A percentile compares a stretch with the other conserved stretches of the same genome.
phyloP scores from a whole-genome alignment of 2,888 invertebrate species.

The Deroplatys truncata region DNA sequence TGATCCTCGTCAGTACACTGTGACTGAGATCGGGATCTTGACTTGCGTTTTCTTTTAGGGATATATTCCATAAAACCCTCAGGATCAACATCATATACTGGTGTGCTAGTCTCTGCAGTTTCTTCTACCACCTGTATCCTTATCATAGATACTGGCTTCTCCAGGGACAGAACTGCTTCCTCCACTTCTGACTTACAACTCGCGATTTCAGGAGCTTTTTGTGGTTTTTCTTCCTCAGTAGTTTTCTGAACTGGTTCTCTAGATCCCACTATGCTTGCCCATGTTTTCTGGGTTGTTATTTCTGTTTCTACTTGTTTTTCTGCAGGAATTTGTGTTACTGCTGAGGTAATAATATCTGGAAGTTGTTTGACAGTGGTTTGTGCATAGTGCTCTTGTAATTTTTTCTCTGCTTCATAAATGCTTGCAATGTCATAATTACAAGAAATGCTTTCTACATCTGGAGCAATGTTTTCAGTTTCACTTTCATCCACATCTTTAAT shows the following conservation, averaged over 20 bases:
- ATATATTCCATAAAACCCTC: slow-evolving; percentile 51
- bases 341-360: background rate
- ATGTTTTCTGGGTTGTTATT: slow-evolving; percentile 22
- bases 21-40: slow-evolving; percentile 41
- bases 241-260: slow-evolving; percentile 32
- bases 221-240: slow-evolving; percentile 28
- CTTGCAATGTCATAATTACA: slow-evolving; percentile 2
- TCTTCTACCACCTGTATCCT: slow-evolving; percentile 39
- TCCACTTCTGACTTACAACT: background rate
- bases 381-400: background rate
- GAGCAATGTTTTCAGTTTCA: background rate
- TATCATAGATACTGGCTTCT: slow-evolving; percentile 32
- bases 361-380: background rate
- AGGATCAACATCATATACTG: slow-evolving; percentile 40
- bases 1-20: background rate
- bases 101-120: slow-evolving; percentile 39
- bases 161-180: background rate
- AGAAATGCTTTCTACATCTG: background rate
- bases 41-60: slow-evolving; percentile 44
- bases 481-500: too few relatives aligned
- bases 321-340: background rate
- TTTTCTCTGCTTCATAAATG: slow-evolving; percentile 12
- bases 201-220: background rate
- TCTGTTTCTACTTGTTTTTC: background rate
- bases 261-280: slow-evolving; percentile 34